A percentile compares a stretch with the other conserved stretches of the same genome.
phyloP scores from a whole-genome alignment of 1,140 invertebrate genomes.

The Drosophila insularis region DNA sequence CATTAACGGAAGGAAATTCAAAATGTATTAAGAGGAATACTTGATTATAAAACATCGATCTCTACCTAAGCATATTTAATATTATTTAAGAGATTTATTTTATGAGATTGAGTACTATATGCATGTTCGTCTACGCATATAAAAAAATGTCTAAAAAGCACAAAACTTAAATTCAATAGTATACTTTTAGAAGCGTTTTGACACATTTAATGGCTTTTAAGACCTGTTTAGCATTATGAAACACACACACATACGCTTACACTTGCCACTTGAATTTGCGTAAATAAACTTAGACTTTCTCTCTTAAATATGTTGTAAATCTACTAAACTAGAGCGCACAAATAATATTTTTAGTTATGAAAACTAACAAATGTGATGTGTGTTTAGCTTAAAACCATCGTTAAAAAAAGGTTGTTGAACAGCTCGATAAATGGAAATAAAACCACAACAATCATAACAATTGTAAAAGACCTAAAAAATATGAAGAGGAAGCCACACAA shows the following conservation, averaged over 20 bases:
- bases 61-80: no score
- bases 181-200: not conserved
- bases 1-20: not conserved
- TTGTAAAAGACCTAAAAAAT: slow-evolving; percentile 19
- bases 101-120: no score
- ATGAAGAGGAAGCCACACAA: slow-evolving; percentile 48
- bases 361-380: not conserved
- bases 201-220: not conserved
- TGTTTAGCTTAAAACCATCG: not conserved
- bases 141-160: not conserved
- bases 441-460: slow-evolving; percentile 35
- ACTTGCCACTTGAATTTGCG: not conserved
- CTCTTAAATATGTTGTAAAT: slow-evolving; percentile 1
- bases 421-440: slow-evolving; percentile 12
- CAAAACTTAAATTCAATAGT: not conserved
- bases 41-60: no score
- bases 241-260: not conserved
- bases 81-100: no score
- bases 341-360: slow-evolving; percentile 3
- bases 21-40: not conserved
- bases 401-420: slow-evolving; percentile 18
- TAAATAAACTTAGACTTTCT: not conserved
- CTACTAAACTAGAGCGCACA: not conserved
- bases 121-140: no score
- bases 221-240: not conserved